These are phyloP conservation scores for Zygogramma bicolorata DNA, from an alignment of 2,888 invertebrate species.

Conservation along the genomic window DNA sequence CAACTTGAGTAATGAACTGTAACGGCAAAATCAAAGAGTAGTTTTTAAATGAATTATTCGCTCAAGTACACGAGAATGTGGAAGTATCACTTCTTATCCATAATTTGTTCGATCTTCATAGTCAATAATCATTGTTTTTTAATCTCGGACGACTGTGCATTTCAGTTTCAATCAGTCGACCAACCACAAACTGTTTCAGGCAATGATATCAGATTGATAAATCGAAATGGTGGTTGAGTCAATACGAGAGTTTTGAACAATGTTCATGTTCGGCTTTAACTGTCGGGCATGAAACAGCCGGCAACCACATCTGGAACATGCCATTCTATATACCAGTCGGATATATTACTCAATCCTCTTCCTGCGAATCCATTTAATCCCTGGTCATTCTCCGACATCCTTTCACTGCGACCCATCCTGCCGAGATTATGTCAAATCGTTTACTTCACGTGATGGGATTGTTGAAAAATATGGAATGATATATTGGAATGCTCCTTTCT, in stretches of 20 bases:
- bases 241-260: neutral
- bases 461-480: slow-evolving; percentile 65
- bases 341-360: slow-evolving; percentile 23
- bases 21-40: no score
- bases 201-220: no score
- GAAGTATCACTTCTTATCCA: no score
- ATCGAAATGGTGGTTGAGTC: neutral
- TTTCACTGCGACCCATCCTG: slow-evolving; percentile 46
- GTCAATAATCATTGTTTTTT: no score
- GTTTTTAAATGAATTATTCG: no score
- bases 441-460: slow-evolving; percentile 64
- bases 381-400: slow-evolving; percentile 55
- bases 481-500: slow-evolving; percentile 28
- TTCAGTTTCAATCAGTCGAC: no score
- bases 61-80: no score
- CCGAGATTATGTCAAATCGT: slow-evolving; percentile 66
- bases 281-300: neutral
- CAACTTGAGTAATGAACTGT: no score
- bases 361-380: slow-evolving; percentile 22
- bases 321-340: neutral
- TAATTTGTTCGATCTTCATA: no score
- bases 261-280: neutral
- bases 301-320: neutral
- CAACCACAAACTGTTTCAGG: no score
- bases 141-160: no score